Percentiles rank a stretch among this genome's conserved stretches.
Conservation (phyloP, 1,140 invertebrate species). For the Agrilus planipennis region DNA sequence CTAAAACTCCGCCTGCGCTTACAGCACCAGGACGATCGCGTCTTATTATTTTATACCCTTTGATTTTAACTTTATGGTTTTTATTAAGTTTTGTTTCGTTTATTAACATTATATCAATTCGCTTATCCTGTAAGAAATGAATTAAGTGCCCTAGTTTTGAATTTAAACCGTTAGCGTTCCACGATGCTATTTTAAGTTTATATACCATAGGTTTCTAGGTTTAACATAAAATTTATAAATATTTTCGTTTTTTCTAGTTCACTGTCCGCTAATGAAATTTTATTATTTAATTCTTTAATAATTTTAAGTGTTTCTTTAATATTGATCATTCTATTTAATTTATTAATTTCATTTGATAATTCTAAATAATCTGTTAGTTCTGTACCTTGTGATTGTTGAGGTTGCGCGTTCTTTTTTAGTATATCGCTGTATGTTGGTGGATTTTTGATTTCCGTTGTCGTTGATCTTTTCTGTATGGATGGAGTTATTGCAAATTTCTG, state of each 20-base stretch:
- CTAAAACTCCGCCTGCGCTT: not conserved
- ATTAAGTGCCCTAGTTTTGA: not conserved
- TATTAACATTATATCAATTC: conserved; percentile 1
- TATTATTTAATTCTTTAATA: not conserved
- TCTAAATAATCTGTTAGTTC: too few relatives aligned
- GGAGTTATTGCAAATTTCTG: not conserved
- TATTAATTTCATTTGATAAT: conserved; percentile 3
- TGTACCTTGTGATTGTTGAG: too few relatives aligned
- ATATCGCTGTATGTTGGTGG: too few relatives aligned
- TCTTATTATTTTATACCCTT: not conserved
- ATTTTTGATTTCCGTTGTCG: not conserved
- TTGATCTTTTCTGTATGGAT: not conserved
- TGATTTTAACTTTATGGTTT: not conserved
- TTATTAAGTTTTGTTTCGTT: conserved; percentile 2
- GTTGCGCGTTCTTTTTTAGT: too few relatives aligned
- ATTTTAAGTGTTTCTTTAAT: not conserved
- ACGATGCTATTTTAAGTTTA: conserved; percentile 5
- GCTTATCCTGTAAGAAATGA: not conserved
- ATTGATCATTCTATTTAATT: conserved; percentile 5
- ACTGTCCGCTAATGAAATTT: not conserved
- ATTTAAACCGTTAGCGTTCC: conserved; percentile 6
- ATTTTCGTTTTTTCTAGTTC: not conserved
- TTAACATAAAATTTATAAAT: not conserved
- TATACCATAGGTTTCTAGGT: not conserved
- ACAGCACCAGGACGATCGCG: not conserved